Percentiles rank a stretch among this genome's conserved stretches.
phyloP scores from a whole-genome alignment of 2,113 vertebrate species.

The Colistium nudipinnis region DNA sequence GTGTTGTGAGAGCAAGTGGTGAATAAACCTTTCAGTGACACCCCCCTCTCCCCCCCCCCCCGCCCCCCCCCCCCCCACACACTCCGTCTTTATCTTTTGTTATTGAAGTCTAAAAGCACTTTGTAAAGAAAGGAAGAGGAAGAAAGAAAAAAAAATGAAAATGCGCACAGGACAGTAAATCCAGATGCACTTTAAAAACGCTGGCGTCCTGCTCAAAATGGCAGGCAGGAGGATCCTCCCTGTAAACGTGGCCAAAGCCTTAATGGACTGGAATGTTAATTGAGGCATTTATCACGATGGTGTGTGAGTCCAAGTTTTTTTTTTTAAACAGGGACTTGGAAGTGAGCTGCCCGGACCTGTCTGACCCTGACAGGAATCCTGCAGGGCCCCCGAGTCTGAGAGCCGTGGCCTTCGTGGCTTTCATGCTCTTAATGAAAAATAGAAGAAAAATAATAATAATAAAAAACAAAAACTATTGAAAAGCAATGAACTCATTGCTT shows the following conservation, averaged over 20 bases:
- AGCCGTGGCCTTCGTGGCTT: constrained; percentile 36
- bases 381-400: constrained; percentile 27
- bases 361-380: constrained; percentile 48
- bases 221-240: constrained; percentile 4
- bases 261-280: constrained; percentile 75
- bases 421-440: background rate
- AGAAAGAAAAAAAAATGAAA: background rate
- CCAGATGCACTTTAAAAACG: constrained; percentile 39
- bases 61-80: constrained; percentile 23
- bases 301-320: constrained; percentile 61
- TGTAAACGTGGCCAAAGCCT: constrained; percentile 20
- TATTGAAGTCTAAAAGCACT: constrained; percentile 46
- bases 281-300: constrained; percentile 65
- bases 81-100: constrained; percentile 33
- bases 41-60: constrained; percentile 15
- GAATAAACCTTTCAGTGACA: constrained; percentile 44
- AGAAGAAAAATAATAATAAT: constrained; percentile 4
- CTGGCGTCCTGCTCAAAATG: constrained; percentile 47
- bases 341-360: constrained; percentile 53
- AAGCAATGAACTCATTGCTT: constrained; percentile 34
- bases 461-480: constrained; percentile 52
- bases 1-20: constrained; percentile 10
- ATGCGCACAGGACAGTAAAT: constrained; percentile 39
- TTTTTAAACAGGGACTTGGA: constrained; percentile 22
- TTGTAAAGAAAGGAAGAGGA: no score